Evolutionary conservation across 2,797 vertebrate species (phyloP).

Genomic region (Naso thynnoides): DNA sequence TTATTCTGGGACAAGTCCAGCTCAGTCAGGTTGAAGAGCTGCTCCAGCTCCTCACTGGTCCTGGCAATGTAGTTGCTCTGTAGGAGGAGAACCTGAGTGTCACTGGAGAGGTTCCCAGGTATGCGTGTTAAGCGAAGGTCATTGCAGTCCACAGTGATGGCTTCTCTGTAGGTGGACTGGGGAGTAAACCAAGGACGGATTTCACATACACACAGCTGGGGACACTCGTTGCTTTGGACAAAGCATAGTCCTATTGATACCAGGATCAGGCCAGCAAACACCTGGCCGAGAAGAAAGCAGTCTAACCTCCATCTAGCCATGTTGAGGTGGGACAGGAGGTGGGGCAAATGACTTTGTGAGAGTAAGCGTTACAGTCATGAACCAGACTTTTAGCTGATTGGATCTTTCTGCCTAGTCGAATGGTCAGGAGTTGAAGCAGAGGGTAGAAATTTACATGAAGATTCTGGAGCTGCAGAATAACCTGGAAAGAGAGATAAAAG

Average conservation of each 20-base stretch:
- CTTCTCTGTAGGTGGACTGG: conserved; percentile 97
- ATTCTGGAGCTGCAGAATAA: conserved; percentile 62
- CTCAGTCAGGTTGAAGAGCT: conserved; percentile 95
- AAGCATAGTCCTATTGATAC: conserved; percentile 84
- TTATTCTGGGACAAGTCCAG: conserved; percentile 98
- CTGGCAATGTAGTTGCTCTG: conserved; percentile 97
- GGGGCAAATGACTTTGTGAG: conserved; percentile 71
- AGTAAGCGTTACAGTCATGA: conserved; percentile 75
- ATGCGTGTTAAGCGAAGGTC: conserved; percentile 94
- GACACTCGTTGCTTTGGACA: conserved; percentile 89
- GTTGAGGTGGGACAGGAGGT: conserved; percentile 69
- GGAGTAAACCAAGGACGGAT: conserved; percentile 98
- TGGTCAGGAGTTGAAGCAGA: conserved; percentile 56
- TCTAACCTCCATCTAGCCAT: conserved; percentile 87
- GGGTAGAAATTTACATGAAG: conserved; percentile 42
- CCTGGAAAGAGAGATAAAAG: conserved; percentile 84
- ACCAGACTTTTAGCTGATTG: conserved; percentile 70
- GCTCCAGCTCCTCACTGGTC: conserved; percentile 92
- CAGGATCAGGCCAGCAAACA: conserved; percentile 86
- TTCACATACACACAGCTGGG: conserved; percentile 96
- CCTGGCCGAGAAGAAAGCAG: conserved; percentile 66
- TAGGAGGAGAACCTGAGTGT: conserved; percentile 96
- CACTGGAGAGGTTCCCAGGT: conserved; percentile 93
- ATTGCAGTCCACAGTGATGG: conserved; percentile 97
- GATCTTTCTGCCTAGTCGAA: conserved; percentile 59